phyloP scores from a whole-genome alignment of 2,888 invertebrate genomes.

The Cataglyphis cursor region DNA sequence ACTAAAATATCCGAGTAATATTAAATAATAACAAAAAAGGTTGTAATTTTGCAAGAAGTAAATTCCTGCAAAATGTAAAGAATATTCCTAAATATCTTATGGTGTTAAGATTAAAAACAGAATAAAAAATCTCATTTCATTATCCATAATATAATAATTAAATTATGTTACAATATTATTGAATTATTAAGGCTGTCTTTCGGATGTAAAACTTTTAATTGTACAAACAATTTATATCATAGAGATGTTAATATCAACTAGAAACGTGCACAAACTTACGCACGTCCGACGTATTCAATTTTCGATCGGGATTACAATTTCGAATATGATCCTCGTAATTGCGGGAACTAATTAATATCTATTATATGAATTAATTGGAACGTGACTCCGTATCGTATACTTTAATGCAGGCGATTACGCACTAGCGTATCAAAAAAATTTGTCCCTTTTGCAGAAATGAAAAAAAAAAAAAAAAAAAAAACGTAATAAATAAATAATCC shows the following conservation, averaged over 20 bases:
- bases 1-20: background rate
- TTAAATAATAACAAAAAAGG: background rate
- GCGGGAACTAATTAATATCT: constrained; percentile 51
- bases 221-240: constrained; percentile 55
- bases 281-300: constrained; percentile 53
- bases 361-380: constrained; percentile 54
- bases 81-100: background rate
- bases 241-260: constrained; percentile 51
- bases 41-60: background rate
- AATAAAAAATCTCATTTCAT: constrained; percentile 6
- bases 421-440: constrained; percentile 12
- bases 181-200: constrained; percentile 19
- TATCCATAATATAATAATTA: background rate
- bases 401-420: constrained; percentile 44
- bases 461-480: background rate
- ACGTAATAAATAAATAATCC: background rate
- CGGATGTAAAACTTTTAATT: constrained; percentile 44
- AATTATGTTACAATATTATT: constrained; percentile 25
- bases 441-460: background rate
- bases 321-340: constrained; percentile 56
- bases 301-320: constrained; percentile 56
- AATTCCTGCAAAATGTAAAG: background rate
- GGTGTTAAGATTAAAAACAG: background rate
- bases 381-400: constrained; percentile 51
- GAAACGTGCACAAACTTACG: constrained; percentile 12